Percentiles rank a stretch among this genome's conserved stretches.
Conservation (phyloP, 1,140 invertebrate genomes). For the Procambarus virginalis region DNA sequence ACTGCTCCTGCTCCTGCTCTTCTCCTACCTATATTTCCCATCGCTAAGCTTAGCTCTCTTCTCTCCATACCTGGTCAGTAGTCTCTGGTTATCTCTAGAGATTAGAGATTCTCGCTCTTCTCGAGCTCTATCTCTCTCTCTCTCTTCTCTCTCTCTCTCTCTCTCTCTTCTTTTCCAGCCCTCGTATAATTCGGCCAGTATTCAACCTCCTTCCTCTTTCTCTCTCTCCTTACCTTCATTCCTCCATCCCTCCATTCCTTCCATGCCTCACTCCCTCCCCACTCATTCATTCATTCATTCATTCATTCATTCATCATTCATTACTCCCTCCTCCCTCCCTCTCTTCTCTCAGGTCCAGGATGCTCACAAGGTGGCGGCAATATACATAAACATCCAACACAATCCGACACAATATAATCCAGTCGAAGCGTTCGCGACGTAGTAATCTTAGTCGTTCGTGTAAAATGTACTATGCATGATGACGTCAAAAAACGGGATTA, state of each 20-base stretch:
- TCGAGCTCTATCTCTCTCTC: background rate
- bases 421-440: background rate
- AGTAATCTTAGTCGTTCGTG: slow-evolving; percentile 3
- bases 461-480: background rate
- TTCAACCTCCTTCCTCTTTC: background rate
- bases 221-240: background rate
- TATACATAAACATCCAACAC: background rate
- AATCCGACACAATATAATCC: background rate
- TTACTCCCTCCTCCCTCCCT: background rate
- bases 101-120: too few relatives aligned
- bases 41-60: background rate
- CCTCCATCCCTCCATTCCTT: background rate
- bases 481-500: slow-evolving; percentile 19
- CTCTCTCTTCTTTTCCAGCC: background rate
- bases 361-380: background rate
- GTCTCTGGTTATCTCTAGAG: background rate
- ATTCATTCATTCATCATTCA: too few relatives aligned
- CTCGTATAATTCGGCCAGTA: background rate
- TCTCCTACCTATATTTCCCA: too few relatives aligned
- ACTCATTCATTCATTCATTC: background rate
- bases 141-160: background rate
- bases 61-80: background rate
- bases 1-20: background rate
- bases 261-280: background rate
- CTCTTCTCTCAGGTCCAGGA: background rate